A percentile compares a stretch with the other conserved stretches of the same genome.
Evolutionary conservation across 1,140 invertebrate genomes (phyloP).

Genomic region (Lasioglossum baleicum): DNA sequence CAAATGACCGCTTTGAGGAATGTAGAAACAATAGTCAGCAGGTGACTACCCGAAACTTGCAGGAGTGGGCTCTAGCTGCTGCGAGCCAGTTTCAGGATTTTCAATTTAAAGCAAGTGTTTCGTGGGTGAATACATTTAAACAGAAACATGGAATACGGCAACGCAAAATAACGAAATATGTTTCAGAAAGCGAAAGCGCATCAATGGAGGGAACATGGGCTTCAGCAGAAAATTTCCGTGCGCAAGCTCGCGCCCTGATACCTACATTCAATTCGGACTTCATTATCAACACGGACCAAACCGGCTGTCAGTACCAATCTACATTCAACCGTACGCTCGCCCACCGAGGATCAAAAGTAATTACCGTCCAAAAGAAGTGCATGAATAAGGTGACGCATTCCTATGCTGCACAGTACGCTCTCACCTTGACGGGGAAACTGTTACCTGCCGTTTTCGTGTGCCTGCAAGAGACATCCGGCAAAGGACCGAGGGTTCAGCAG

Average conservation of each 20-base stretch:
- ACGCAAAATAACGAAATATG: not conserved
- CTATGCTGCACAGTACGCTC: conserved; percentile 39
- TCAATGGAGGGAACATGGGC: not conserved
- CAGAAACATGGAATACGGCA: not conserved
- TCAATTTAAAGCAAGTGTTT: not conserved
- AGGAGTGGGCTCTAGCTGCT: conserved; percentile 1
- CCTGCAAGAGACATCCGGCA: conserved; percentile 30
- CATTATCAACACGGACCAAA: conserved; percentile 15
- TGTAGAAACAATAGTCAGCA: not conserved
- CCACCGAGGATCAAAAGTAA: not conserved
- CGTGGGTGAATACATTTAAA: conserved; percentile 1
- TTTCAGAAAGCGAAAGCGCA: too few species aligned
- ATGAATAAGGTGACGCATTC: conserved; percentile 26
- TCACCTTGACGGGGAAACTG: conserved; percentile 40
- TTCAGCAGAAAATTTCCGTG: not conserved
- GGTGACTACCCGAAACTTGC: conserved; percentile 2
- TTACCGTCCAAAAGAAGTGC: not conserved
- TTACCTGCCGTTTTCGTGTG: conserved; percentile 40
- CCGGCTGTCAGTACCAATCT: conserved; percentile 4
- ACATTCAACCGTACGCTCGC: not conserved
- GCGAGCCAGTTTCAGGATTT: not conserved
- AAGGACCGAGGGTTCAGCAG: conserved; percentile 38
- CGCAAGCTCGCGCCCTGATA: not conserved
- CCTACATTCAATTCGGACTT: not conserved
- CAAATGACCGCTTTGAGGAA: too few species aligned